These are phyloP conservation scores for Antechinus stuartii DNA, from an alignment of 2,113 vertebrate genomes.

Conservation along the genomic window DNA sequence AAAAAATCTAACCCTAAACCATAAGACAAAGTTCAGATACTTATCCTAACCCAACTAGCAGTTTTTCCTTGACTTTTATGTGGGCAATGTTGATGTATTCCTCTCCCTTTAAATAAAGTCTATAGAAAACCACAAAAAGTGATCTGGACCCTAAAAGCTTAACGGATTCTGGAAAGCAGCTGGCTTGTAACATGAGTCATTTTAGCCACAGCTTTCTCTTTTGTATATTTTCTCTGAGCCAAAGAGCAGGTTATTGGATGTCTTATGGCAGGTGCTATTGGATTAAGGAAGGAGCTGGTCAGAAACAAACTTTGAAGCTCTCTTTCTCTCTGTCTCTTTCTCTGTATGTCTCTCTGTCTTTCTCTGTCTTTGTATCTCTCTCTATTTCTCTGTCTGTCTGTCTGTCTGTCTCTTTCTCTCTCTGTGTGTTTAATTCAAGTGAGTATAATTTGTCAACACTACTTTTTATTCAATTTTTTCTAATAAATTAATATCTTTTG, in stretches of 20 bases:
- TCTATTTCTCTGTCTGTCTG: background rate
- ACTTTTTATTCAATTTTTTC: background rate
- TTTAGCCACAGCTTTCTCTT: conserved; percentile 59
- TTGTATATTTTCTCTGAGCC: conserved; percentile 62
- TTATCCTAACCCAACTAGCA: conserved; percentile 41
- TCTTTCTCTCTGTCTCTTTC: conserved; percentile 29
- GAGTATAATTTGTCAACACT: conserved; percentile 59
- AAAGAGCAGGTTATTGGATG: conserved; percentile 83
- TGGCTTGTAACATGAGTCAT: conserved; percentile 84
- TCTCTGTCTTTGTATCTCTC: conserved; percentile 43
- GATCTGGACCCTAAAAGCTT: conserved; percentile 70
- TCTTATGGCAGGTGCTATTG: conserved; percentile 83
- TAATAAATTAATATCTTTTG: background rate
- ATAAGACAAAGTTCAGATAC: conserved; percentile 15
- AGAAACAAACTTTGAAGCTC: conserved; percentile 70
- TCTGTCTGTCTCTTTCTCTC: conserved; percentile 36
- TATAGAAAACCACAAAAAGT: conserved; percentile 73
- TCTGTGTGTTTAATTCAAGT: conserved; percentile 27
- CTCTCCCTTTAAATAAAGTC: conserved; percentile 76
- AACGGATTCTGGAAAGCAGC: conserved; percentile 81
- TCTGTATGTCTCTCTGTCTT: background rate
- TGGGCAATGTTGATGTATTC: conserved; percentile 65
- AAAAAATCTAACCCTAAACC: background rate
- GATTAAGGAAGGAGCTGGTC: conserved; percentile 78
- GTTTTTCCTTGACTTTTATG: conserved; percentile 67